These are phyloP conservation scores for Cremastobaeus sp. DNA, from an alignment of 2,888 invertebrate genomes.

Conservation along the genomic window DNA sequence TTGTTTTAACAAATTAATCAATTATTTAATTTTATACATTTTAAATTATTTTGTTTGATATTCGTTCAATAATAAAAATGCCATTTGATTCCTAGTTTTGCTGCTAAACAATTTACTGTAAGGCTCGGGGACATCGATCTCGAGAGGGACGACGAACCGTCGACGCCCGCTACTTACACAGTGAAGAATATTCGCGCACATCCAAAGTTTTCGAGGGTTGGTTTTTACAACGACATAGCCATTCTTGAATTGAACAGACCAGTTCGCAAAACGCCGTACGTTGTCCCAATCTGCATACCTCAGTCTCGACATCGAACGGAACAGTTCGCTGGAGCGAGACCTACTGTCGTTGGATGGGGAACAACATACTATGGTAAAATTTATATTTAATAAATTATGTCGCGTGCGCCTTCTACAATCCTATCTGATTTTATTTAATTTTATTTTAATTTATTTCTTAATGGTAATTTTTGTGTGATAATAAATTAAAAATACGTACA, in stretches of 20 bases:
- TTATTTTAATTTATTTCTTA: neutral
- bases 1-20: neutral
- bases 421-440: neutral
- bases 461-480: too few relatives aligned
- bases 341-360: conserved; percentile 96
- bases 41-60: neutral
- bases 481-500: too few relatives aligned
- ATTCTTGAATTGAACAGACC: conserved; percentile 85
- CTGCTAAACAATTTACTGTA: conserved; percentile 92
- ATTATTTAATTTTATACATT: neutral
- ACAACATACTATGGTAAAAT: conserved; percentile 87
- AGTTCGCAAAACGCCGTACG: conserved; percentile 89
- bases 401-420: neutral
- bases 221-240: conserved; percentile 97
- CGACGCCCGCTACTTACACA: conserved; percentile 87
- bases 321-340: conserved; percentile 85
- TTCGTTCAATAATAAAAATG: conserved; percentile 56
- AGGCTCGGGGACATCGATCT: conserved; percentile 93
- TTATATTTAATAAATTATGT: neutral
- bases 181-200: conserved; percentile 90
- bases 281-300: conserved; percentile 92
- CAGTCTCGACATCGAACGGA: conserved; percentile 81
- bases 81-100: conserved; percentile 83
- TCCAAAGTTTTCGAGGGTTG: conserved; percentile 90
- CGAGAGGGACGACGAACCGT: conserved; percentile 90